Conservation (phyloP, 2,113 vertebrate genomes). For the Ciconia maguari region DNA sequence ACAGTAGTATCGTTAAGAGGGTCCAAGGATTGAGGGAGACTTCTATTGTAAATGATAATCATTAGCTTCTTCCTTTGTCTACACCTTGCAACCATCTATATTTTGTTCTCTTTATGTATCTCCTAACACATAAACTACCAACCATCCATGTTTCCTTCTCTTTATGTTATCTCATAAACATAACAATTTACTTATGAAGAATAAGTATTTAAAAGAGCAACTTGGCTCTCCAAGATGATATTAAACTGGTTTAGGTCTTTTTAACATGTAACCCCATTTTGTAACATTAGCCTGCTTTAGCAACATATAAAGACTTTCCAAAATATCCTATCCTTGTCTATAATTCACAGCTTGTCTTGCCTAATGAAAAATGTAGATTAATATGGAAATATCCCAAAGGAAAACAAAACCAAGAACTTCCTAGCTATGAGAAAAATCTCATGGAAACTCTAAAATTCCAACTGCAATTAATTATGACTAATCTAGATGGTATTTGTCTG, state of each 20-base stretch:
- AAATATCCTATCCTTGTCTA: background rate
- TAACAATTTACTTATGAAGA: background rate
- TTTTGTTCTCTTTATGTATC: background rate
- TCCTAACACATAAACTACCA: background rate
- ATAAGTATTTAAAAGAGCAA: background rate
- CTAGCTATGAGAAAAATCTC: background rate
- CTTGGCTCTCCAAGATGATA: rapidly evolving
- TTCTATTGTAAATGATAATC: background rate
- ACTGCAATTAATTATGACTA: background rate
- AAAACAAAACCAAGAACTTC: background rate
- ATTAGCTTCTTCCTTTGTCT: background rate
- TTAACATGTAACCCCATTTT: background rate
- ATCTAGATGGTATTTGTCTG: background rate
- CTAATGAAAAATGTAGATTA: background rate
- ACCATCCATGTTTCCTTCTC: background rate
- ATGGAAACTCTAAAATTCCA: background rate
- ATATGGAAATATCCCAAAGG: background rate
- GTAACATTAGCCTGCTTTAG: background rate
- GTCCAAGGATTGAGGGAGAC: rapidly evolving
- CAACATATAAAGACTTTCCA: background rate
- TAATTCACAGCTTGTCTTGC: background rate
- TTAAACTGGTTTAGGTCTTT: background rate
- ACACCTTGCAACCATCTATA: background rate
- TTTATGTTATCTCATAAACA: background rate
- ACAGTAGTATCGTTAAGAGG: background rate